phyloP scores from a whole-genome alignment of 2,888 invertebrate genomes.

The Epinotia brunnichana region DNA sequence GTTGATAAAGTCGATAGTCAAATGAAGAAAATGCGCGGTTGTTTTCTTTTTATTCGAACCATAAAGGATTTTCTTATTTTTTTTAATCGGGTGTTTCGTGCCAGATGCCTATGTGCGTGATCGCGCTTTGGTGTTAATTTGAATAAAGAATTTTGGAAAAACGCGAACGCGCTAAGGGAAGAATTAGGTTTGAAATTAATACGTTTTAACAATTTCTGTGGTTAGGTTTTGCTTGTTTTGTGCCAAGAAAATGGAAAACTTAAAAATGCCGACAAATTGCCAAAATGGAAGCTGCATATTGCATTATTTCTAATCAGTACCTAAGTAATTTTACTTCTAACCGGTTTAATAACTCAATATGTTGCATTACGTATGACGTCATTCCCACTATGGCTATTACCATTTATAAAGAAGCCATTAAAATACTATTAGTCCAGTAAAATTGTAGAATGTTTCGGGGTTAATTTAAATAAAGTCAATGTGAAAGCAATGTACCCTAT shows the following conservation, averaged over 20 bases:
- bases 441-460: not conserved
- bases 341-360: not conserved
- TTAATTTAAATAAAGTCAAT: not conserved
- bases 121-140: constrained; percentile 62
- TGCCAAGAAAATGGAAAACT: too few relatives aligned
- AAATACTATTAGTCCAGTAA: constrained; percentile 32
- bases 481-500: not conserved
- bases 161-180: constrained; percentile 50
- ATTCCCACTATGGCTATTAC: constrained; percentile 7
- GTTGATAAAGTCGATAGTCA: constrained; percentile 30
- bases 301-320: too few relatives aligned
- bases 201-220: not conserved
- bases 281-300: too few relatives aligned
- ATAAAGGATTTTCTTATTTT: constrained; percentile 50
- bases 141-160: constrained; percentile 61
- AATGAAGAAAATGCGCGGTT: not conserved
- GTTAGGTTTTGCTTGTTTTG: not conserved
- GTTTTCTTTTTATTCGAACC: constrained; percentile 41
- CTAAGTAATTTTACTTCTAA: too few relatives aligned
- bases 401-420: constrained; percentile 36
- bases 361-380: not conserved
- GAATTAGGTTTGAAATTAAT: constrained; percentile 48
- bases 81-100: constrained; percentile 59
- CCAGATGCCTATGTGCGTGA: constrained; percentile 59
- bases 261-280: too few relatives aligned